Evolutionary conservation across 2,888 invertebrate species (phyloP).

Genomic region (Mesopsocus fuscifrons): DNA sequence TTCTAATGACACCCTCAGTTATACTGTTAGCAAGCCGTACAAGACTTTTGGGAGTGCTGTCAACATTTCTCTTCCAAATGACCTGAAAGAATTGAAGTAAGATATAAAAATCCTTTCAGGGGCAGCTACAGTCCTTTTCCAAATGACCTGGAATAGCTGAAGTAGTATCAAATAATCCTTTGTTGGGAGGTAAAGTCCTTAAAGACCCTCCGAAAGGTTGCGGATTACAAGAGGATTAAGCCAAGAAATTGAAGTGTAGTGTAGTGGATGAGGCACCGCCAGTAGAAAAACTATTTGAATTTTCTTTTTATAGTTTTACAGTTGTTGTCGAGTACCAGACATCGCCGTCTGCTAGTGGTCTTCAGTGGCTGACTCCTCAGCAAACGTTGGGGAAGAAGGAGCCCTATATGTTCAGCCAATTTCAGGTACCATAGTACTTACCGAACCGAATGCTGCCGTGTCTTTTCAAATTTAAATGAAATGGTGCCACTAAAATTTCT

Average conservation of each 20-base stretch:
- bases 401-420: conserved; percentile 74
- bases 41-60: conserved; percentile 59
- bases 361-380: conserved; percentile 74
- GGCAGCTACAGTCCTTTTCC: too few relatives aligned
- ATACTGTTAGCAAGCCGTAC: conserved; percentile 36
- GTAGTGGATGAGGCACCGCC: background rate
- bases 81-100: too few relatives aligned
- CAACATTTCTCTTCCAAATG: conserved; percentile 36
- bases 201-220: too few relatives aligned
- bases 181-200: too few relatives aligned
- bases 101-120: too few relatives aligned
- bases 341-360: conserved; percentile 53
- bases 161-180: too few relatives aligned
- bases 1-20: conserved; percentile 34
- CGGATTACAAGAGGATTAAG: too few relatives aligned
- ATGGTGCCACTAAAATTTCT: too few relatives aligned
- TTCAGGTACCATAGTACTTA: too few relatives aligned
- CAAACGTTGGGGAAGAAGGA: conserved; percentile 75
- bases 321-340: conserved; percentile 56
- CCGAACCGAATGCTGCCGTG: too few relatives aligned
- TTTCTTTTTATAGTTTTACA: conserved; percentile 27
- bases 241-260: too few relatives aligned
- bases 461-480: conserved; percentile 10
- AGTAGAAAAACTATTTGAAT: background rate
- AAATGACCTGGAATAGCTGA: too few relatives aligned